Conservation (phyloP, 1,140 invertebrate species). For the Nixonia krombeini region DNA sequence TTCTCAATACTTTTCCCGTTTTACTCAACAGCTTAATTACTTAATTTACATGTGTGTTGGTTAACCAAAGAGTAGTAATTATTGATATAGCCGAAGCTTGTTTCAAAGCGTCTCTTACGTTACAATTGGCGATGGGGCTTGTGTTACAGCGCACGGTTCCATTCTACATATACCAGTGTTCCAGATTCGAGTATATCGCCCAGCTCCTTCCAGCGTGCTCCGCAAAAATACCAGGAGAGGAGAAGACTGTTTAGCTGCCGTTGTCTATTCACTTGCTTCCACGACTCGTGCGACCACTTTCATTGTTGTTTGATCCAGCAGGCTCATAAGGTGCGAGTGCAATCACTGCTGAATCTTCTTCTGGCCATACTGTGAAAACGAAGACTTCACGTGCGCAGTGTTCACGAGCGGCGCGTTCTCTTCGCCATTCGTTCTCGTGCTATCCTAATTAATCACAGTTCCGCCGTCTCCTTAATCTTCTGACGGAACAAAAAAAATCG, state of each 20-base stretch:
- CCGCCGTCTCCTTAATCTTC: background rate
- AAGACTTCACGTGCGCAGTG: conserved; percentile 30
- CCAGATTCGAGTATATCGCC: conserved; percentile 51
- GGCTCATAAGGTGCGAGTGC: conserved; percentile 45
- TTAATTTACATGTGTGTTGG: too few species aligned
- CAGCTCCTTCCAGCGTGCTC: conserved; percentile 42
- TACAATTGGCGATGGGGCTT: conserved; percentile 50
- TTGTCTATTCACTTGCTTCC: conserved; percentile 43
- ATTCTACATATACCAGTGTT: conserved; percentile 58
- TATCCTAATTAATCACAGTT: conserved; percentile 25
- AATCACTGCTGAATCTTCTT: conserved; percentile 33
- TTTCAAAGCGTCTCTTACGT: conserved; percentile 35
- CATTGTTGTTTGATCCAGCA: conserved; percentile 65
- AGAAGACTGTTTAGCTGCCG: conserved; percentile 37
- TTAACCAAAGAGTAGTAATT: too few species aligned
- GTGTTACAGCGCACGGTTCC: conserved; percentile 49
- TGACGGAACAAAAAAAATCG: conserved; percentile 10
- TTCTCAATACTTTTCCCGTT: too few species aligned
- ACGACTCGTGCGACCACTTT: conserved; percentile 61
- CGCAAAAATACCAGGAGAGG: conserved; percentile 48
- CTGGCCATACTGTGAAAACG: conserved; percentile 34
- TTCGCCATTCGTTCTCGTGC: conserved; percentile 16
- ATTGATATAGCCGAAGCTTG: too few species aligned
- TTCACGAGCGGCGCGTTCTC: conserved; percentile 9
- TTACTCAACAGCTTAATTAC: too few species aligned